Evolutionary conservation across 2,797 vertebrate genomes (phyloP), one percentile per base, ranked within the genome.

Genomic region (Sphenodon punctatus): DNA sequence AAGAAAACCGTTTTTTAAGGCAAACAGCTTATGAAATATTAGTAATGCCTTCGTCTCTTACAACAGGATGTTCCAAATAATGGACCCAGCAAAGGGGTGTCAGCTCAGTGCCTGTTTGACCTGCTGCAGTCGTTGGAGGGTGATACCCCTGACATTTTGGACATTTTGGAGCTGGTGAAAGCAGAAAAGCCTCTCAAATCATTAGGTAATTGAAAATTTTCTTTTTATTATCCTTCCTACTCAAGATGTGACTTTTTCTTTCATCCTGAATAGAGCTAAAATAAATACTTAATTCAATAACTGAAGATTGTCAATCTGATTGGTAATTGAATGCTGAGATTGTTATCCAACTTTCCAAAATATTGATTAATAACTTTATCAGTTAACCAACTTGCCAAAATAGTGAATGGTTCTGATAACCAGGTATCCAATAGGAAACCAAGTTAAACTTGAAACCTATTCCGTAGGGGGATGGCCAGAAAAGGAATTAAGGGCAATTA

Each of bases 161-260:
- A 99, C 36, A 98, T 98, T 85, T 93, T 99, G 61, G 98, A 99
- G 91, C 95, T 99, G 78, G 98, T 99, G 42, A 99, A 99, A 95
- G 97, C 98, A 48, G 98, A 99, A 93, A 98, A 99, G 85, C 98
- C 99, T 61, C 97, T 99, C 8, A 98, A 98, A 67, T 99, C 99
- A 53, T 93, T 99, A 77, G 99, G 99, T 99, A 96, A 97, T 38
- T 89, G 42, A 51, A 85, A 85, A 82, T 16, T 36, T 82, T 11
- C 1, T 5, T 67, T 51, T 77, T 36, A 75, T 87, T 25, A 65
- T 2, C 53, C 56, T 36, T 60, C 78, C 3, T 46, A 23, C 58
- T 67, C 10, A 1, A 59, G 74, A 4, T 73, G 10, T 19, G 30
- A n/a, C 80, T 65, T 19, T 72, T 78, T 25, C 56, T 64, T 67